These are phyloP conservation scores for Halichoeres trimaculatus DNA, from an alignment of 2,113 vertebrate species.

Conservation along the genomic window DNA sequence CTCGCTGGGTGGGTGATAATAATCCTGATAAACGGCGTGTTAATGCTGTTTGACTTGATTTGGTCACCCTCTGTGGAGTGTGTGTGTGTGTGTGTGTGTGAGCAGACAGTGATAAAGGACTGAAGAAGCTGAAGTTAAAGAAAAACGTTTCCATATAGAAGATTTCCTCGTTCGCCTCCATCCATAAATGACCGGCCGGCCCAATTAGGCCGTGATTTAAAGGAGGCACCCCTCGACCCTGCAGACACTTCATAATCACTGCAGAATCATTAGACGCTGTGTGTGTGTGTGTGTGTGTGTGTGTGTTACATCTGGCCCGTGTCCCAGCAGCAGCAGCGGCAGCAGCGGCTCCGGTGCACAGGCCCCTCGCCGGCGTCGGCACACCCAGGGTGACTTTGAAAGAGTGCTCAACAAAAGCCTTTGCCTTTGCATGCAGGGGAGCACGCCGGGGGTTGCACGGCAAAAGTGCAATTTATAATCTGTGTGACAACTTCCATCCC, in stretches of 20 bases:
- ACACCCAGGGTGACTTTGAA: constrained; percentile 65
- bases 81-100: neutral
- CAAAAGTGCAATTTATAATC: constrained; percentile 78
- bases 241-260: constrained; percentile 63
- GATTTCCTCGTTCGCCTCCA: constrained; percentile 40
- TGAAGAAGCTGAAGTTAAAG: constrained; percentile 19
- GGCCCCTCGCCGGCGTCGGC: constrained; percentile 20
- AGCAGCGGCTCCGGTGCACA: neutral
- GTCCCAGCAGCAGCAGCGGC: constrained; percentile 11
- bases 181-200: constrained; percentile 51
- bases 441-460: constrained; percentile 47
- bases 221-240: constrained; percentile 55
- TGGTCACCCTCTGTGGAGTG: constrained; percentile 28
- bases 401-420: constrained; percentile 51
- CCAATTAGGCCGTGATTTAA: constrained; percentile 66
- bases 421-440: constrained; percentile 64
- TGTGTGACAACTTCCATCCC: constrained; percentile 65
- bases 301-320: constrained; percentile 30
- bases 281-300: constrained; percentile 39
- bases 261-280: constrained; percentile 46
- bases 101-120: constrained; percentile 34
- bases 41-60: constrained; percentile 59
- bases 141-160: constrained; percentile 14
- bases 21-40: constrained; percentile 56
- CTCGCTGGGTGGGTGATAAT: constrained; percentile 37